phyloP scores from a whole-genome alignment of 2,888 invertebrate genomes.

The Heterodera filipjevi region DNA sequence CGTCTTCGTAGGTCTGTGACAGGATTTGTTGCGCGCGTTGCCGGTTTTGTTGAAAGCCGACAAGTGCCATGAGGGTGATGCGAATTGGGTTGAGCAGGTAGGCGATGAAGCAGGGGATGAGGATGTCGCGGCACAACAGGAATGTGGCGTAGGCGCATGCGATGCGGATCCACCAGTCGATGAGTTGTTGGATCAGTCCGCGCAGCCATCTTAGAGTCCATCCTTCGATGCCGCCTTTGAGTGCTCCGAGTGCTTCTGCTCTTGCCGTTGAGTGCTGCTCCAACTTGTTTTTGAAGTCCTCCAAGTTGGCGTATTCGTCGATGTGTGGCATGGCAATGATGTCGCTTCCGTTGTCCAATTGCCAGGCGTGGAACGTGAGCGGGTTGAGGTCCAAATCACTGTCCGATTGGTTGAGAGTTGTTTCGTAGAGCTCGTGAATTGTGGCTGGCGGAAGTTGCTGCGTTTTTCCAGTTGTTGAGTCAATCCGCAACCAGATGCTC shows the following conservation, averaged over 20 bases:
- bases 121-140: too few relatives aligned
- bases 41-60: too few relatives aligned
- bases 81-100: too few relatives aligned
- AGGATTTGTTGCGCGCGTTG: too few relatives aligned
- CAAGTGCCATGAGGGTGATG: too few relatives aligned
- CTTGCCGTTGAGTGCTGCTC: background rate
- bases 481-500: background rate
- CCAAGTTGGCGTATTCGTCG: background rate
- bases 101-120: too few relatives aligned
- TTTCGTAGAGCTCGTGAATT: background rate
- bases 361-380: background rate
- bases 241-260: conserved; percentile 3
- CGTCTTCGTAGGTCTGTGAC: too few relatives aligned
- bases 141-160: too few relatives aligned
- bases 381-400: background rate
- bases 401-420: background rate
- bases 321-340: background rate
- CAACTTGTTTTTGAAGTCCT: background rate
- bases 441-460: background rate
- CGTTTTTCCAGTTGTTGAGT: background rate
- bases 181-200: background rate
- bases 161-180: conserved; percentile 7
- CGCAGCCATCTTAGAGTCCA: background rate
- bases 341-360: background rate
- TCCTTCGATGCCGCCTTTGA: background rate